These are phyloP conservation scores for Columba livia DNA, from an alignment of 2,113 vertebrate species.

Conservation along the genomic window DNA sequence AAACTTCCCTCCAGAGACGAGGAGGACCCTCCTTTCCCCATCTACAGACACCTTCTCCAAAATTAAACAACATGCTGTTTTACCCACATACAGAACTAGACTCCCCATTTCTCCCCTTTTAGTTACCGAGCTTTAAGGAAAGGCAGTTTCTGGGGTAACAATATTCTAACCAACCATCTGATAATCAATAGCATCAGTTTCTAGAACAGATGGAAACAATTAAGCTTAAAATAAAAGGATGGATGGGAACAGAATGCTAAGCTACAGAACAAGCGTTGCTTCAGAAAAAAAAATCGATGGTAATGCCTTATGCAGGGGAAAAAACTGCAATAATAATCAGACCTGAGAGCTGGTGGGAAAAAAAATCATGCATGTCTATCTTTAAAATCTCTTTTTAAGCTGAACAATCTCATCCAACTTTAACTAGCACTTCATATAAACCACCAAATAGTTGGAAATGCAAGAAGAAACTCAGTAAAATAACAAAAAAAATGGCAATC, in stretches of 20 bases:
- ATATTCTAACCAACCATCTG: not conserved
- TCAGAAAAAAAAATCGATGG: not conserved
- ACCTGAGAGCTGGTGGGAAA: not conserved
- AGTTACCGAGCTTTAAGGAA: not conserved
- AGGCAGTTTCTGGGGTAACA: not conserved
- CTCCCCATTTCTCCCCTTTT: not conserved
- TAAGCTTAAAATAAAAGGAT: not conserved
- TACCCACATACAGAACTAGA: not conserved
- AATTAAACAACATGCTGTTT: fast-evolving
- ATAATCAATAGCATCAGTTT: not conserved
- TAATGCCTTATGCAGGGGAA: not conserved
- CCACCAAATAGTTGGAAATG: not conserved
- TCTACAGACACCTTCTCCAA: not conserved
- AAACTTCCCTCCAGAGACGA: not conserved
- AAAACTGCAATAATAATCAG: not conserved
- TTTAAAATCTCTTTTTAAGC: not conserved
- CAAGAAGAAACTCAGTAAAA: not conserved
- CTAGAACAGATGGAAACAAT: not conserved
- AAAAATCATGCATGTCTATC: not conserved
- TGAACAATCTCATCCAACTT: not conserved
- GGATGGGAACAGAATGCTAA: not conserved
- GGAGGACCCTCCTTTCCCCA: not conserved
- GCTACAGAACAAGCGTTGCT: fast-evolving
- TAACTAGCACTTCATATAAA: not conserved
- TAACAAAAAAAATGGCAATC: not conserved